Evolutionary conservation across 2,888 invertebrate genomes (phyloP).

Genomic region (Malthinus flaveolus): DNA sequence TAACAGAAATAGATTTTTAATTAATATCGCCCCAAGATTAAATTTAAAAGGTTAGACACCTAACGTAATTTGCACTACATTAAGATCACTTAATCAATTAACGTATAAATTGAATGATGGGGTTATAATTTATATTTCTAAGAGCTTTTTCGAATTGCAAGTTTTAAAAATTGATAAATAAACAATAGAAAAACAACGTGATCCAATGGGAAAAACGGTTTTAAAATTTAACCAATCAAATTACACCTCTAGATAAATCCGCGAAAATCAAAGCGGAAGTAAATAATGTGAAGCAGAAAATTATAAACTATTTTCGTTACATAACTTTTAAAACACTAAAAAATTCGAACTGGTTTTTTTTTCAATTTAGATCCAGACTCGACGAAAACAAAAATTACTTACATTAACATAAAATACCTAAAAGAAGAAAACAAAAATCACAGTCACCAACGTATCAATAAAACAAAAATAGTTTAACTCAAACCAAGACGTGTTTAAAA

Average conservation of each 20-base stretch:
- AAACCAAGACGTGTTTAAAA: neutral
- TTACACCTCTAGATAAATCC: neutral
- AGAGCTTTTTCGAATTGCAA: too few species aligned
- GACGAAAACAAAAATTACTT: slow-evolving; percentile 10
- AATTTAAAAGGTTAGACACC: too few species aligned
- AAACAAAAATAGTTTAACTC: slow-evolving; percentile 2
- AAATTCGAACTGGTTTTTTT: too few species aligned
- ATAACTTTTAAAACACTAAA: too few species aligned
- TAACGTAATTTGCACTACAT: too few species aligned
- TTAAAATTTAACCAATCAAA: neutral
- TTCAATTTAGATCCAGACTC: too few species aligned
- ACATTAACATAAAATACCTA: slow-evolving; percentile 16
- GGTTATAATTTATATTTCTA: too few species aligned
- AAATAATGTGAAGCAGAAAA: neutral
- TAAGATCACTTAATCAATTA: too few species aligned
- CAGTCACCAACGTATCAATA: slow-evolving; percentile 19
- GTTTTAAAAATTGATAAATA: neutral
- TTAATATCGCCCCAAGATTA: too few species aligned
- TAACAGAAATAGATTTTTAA: too few species aligned
- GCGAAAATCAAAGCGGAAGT: neutral
- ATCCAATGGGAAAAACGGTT: neutral
- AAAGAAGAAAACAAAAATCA: slow-evolving; percentile 18
- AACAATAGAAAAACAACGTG: neutral
- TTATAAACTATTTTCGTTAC: neutral
- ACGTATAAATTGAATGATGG: too few species aligned